These are phyloP conservation scores for Enteromius afrohamiltoni DNA, from an alignment of 2,797 vertebrate species.

Conservation along the genomic window DNA sequence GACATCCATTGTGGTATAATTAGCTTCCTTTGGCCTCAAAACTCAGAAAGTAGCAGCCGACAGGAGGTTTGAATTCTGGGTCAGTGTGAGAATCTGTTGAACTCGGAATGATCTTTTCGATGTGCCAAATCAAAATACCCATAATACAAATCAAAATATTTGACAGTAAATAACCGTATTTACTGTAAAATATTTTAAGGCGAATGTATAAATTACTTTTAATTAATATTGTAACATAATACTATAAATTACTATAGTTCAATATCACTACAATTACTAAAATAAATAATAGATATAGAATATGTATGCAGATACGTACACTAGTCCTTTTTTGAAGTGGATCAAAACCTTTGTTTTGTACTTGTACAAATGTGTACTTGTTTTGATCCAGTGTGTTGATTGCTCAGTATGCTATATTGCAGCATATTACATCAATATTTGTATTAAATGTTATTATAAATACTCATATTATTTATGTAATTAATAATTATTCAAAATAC, in stretches of 20 bases:
- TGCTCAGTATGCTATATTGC: neutral
- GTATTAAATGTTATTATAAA: neutral
- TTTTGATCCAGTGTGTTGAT: no score
- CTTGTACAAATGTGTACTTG: no score
- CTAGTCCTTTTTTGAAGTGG: no score
- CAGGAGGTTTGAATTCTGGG: constrained; percentile 27
- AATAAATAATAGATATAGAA: neutral
- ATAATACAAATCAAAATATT: no score
- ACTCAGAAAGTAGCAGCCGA: constrained; percentile 7
- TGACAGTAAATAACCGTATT: neutral
- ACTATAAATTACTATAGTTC: neutral
- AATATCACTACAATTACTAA: neutral
- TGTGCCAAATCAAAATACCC: constrained; percentile 1
- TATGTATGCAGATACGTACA: no score
- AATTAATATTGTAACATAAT: neutral
- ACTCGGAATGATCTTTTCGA: constrained; percentile 16
- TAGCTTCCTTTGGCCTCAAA: constrained; percentile 48
- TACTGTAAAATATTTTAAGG: neutral
- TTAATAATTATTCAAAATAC: neutral
- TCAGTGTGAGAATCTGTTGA: constrained; percentile 30
- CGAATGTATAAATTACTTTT: neutral
- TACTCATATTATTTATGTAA: neutral
- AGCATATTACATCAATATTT: neutral
- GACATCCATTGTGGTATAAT: constrained; percentile 42
- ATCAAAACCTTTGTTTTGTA: no score